phyloP scores from a whole-genome alignment of 2,888 invertebrate species.

The Arctia plantaginis region DNA sequence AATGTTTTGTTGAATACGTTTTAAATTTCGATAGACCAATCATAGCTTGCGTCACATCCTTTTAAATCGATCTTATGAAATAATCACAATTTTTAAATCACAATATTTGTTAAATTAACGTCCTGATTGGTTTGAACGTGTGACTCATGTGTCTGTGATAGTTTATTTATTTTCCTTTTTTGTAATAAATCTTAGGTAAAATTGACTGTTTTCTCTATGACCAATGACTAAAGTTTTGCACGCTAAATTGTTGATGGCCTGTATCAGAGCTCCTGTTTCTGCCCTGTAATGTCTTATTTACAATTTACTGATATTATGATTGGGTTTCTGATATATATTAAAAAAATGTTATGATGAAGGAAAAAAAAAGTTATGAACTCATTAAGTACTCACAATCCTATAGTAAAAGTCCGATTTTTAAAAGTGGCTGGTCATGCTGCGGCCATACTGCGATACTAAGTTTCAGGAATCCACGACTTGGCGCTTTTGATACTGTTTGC shows the following conservation, averaged over 20 bases:
- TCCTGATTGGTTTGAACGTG: conserved; percentile 75
- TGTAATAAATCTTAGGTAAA: conserved; percentile 58
- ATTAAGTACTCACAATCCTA: background rate
- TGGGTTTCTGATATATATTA: background rate
- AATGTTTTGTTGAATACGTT: background rate
- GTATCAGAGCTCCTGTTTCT: background rate
- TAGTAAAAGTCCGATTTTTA: background rate
- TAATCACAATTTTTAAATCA: conserved; percentile 65
- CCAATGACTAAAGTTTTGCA: conserved; percentile 78
- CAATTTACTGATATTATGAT: conserved; percentile 4
- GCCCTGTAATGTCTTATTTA: conserved; percentile 14
- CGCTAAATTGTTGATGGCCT: conserved; percentile 18
- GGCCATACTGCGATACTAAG: background rate
- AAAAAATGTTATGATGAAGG: background rate
- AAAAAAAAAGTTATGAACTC: background rate
- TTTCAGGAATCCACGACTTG: background rate
- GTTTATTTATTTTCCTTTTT: conserved; percentile 76
- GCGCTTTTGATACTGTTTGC: too few species aligned
- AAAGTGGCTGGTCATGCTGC: background rate
- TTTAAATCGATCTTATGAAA: conserved; percentile 76
- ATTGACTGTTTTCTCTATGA: conserved; percentile 51
- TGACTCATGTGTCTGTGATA: conserved; percentile 85
- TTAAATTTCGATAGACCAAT: conserved; percentile 18
- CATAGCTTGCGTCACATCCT: conserved; percentile 49
- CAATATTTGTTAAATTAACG: conserved; percentile 60